phyloP scores from a whole-genome alignment of 2,888 invertebrate genomes.

The Lithophane leautieri region DNA sequence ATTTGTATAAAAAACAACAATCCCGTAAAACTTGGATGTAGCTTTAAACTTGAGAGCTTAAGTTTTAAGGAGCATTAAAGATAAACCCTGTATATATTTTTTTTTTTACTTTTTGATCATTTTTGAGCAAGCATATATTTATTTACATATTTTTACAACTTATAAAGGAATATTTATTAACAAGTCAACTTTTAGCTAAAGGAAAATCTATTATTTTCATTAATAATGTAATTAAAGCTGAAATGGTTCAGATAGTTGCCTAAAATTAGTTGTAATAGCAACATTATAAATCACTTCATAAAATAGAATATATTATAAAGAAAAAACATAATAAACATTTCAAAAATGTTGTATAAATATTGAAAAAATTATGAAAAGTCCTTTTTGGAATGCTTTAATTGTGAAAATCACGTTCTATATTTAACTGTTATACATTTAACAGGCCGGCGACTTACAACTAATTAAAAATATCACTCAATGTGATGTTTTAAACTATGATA shows the following conservation, averaged over 20 bases:
- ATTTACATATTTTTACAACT: slow-evolving; percentile 60
- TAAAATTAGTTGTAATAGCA: slow-evolving; percentile 37
- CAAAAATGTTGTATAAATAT: slow-evolving; percentile 26
- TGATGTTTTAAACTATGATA: slow-evolving; percentile 47
- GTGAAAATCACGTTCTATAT: slow-evolving; percentile 26
- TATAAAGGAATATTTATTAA: slow-evolving; percentile 40
- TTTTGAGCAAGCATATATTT: slow-evolving; percentile 76
- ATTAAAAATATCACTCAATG: slow-evolving; percentile 55
- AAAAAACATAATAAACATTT: slow-evolving; percentile 25
- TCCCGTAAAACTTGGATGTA: slow-evolving; percentile 60
- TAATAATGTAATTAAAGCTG: slow-evolving; percentile 77
- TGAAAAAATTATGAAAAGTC: too few relatives aligned
- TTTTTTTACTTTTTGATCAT: slow-evolving; percentile 64
- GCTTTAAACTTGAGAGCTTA: slow-evolving; percentile 51
- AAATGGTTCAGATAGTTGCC: slow-evolving; percentile 71
- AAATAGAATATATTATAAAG: slow-evolving; percentile 41
- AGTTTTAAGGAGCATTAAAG: slow-evolving; percentile 70
- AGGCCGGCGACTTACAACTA: slow-evolving; percentile 48
- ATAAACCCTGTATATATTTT: slow-evolving; percentile 73
- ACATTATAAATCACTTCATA: slow-evolving; percentile 36
- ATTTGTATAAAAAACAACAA: slow-evolving; percentile 62
- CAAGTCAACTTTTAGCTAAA: slow-evolving; percentile 59
- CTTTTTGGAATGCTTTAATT: slow-evolving; percentile 52
- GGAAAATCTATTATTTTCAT: slow-evolving; percentile 51
- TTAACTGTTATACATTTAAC: slow-evolving; percentile 7